Base-by-base conservation (phyloP, 2,113 vertebrate species). In the Maccullochella peelii region DNA sequence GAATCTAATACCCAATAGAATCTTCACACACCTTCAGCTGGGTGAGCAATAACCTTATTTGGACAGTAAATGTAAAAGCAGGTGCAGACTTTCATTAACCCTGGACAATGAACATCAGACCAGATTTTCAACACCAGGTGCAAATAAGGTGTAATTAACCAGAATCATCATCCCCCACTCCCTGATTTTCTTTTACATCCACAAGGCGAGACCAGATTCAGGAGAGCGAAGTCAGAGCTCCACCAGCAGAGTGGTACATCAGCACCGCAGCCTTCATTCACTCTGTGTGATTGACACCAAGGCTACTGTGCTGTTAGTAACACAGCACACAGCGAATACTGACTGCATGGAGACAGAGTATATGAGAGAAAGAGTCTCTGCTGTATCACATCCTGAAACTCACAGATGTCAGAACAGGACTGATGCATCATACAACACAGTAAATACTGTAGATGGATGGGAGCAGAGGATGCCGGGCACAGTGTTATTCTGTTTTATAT, bases 141-240 rank as follows among this genome's bases (percentile, higher is more conserved):
- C 42, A 44, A 44, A 44, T 44, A 12, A 44, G 14, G 42, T 44
- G 42, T 14, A 12, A 44, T 44, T 44, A 3, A 3, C 11, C 42
- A 44, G 42, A 40, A 40, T 1, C 38, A 40, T 44, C 2, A 44
- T 12, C 42, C 30, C 3, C 30, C 30, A 33, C 30, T 33, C 3
- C 30, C 30, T 33, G 30, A 33, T 33, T 33, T 33, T 33, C 14
- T 59, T 59, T 59, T 2, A 38, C 9, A 62, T 5, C 21, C 18
- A 62, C 61, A 21, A 23, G 61, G 10, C 1, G 61, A 66, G 62
- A 66, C 16, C 21, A 25, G 62, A 66, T 0, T 66, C 10, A 70
- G 68, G 25, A 52, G 68, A 52, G 66, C 21, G 47, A 54, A 49
- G 65, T 47, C 65, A 47, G 65, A 67, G 40, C n/a, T 67, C 40